Base-by-base conservation (phyloP, 2,113 vertebrate genomes). In the Jaculus jaculus region DNA sequence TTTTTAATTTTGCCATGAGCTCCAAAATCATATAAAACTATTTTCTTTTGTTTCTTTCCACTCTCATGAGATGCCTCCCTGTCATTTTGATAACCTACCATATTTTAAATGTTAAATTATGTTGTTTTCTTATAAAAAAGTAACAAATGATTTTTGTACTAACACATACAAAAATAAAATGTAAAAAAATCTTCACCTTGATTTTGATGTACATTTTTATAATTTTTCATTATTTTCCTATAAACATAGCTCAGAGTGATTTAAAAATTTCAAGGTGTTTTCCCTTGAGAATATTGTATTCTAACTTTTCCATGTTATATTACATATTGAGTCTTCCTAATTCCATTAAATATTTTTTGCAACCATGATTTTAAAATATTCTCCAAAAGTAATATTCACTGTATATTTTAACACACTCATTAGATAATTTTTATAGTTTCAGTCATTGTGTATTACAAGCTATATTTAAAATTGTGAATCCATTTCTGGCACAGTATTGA, bases 61-160 rank as follows among this genome's bases (percentile, higher is more conserved):
- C 32, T 91, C 26, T 75, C 26, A 86, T 16, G 17, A 89, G 54
- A 68, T 65, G 3, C 32, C 17, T 78, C 28, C 28, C 42, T 81
- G 51, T 34, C 2, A 63, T 93, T 89, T 90, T 87, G 34, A 83
- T 15, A 89, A 88, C 65, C n/a, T 80, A 71, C 26, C 28, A 78
- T 66, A 84, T 66, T 90, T 82, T 54, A 82, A 90, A 68, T 74
- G 66, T 30, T 60, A 61, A 47, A 69, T 91, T 51, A 42, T 1
- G 21, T 72, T 1, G 21, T 72, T 61, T 71, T 58, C 51, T 77
- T 58, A 58, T 47, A 74, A 84, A 4, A 66, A 75, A 92, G 9
- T 37, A 82, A 65, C 54, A 83, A 54, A 66, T 71, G 51, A 83
- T 86, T n/a, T 37, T n/a, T 83, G 2, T 69, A 51, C 3, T 75